Base-by-base conservation (phyloP, 2,888 invertebrate species). In the Eumacrocentrus americanus region DNA sequence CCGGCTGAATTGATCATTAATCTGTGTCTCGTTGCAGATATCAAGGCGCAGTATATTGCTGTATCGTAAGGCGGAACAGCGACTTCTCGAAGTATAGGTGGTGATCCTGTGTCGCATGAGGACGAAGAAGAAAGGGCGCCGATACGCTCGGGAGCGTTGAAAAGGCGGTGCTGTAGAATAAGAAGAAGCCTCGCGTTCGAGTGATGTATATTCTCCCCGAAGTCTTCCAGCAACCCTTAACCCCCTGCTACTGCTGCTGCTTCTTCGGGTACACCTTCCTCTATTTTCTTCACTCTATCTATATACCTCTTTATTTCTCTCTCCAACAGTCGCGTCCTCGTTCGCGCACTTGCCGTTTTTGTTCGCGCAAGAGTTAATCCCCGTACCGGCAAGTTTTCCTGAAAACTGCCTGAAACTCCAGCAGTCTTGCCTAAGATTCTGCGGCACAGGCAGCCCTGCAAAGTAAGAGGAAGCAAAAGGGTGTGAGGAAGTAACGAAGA, bases 311-410 rank as follows among this genome's bases (percentile, higher is more conserved):
- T 12, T n/a, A 12, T 35, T 18, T 9, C n/a, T 37, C 4, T 35
- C n/a, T 38, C 12, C 12, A 38, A 12, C 48, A 51, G 46, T 40
- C 51, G 42, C 60, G 57, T 64, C 61, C 55, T 61, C 60, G 57
- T 55, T 55, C 34, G 47, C 62, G 38, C 61, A 63, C 66, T 67
- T 66, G 64, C 60, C 61, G 69, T 76, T 77, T 77, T 76, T 75
- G 72, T 74, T 69, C 67, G 66, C 60, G 63, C 67, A 67, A 69
- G 71, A 75, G 76, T 73, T 77, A 76, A 77, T 77, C 72, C 73
- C 59, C 67, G 68, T 63, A 57, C 61, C 62, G 60, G 63, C 66
- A 69, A 76, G 72, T 72, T 75, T 72, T 69, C 69, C 67, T 63
- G 68, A 66, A 71, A 72, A 72, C 68, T 67, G 63, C 61, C 65